phyloP scores from a whole-genome alignment of 2,113 vertebrate species.

The Ptilorrhoa leucosticta region DNA sequence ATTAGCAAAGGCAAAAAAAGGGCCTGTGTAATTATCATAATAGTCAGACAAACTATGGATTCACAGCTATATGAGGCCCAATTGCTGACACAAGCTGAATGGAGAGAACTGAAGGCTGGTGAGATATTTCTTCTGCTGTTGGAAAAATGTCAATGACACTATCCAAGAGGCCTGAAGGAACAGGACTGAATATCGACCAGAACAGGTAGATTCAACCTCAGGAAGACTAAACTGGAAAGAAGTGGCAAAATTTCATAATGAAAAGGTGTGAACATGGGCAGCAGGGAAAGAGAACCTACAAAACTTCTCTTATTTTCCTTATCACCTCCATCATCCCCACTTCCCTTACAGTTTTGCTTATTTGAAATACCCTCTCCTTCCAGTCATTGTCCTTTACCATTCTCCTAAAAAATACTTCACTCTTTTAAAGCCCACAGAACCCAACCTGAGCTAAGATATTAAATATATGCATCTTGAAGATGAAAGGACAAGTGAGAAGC shows the following conservation, averaged over 20 bases:
- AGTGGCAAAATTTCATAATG: not conserved
- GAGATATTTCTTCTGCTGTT: not conserved
- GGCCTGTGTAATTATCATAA: not conserved
- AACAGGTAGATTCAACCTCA: not conserved
- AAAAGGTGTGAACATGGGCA: not conserved
- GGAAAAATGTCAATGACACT: accelerated
- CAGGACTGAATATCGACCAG: not conserved
- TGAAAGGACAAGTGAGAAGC: not conserved
- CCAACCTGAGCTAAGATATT: not conserved
- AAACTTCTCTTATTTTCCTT: not conserved
- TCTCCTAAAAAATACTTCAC: not conserved
- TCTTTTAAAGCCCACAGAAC: not conserved
- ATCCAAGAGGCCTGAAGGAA: not conserved
- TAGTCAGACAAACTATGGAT: not conserved
- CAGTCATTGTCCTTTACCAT: not conserved
- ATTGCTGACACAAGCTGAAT: not conserved
- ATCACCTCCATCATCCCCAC: not conserved
- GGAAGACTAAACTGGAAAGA: not conserved
- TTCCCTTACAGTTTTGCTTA: not conserved
- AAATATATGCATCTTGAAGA: not conserved
- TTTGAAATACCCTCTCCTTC: not conserved
- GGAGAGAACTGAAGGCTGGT: not conserved
- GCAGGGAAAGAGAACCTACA: not conserved
- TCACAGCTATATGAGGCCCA: not conserved
- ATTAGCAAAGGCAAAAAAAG: not conserved